Percentiles rank a stretch among this genome's conserved stretches.
Conservation (phyloP, 2,797 vertebrate species). For the Anguilla pacifica region DNA sequence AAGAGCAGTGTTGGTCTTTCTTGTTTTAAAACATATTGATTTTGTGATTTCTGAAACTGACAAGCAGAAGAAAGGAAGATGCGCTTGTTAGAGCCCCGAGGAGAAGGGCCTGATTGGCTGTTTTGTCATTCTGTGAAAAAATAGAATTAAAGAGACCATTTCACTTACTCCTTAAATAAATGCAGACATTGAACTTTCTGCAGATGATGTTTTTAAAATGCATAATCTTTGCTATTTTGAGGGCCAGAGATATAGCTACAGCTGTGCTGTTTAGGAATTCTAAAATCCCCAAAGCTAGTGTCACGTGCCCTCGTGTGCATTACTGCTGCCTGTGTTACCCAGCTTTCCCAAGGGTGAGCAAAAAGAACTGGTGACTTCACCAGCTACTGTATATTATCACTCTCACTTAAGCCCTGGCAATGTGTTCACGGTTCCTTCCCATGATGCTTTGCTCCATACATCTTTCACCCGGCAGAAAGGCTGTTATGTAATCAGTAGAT, state of each 20-base stretch:
- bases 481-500: constrained; percentile 44
- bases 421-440: neutral
- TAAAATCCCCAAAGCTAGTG: no score
- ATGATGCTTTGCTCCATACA: constrained; percentile 24
- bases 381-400: neutral
- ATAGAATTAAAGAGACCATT: neutral
- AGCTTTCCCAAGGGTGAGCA: neutral
- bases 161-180: neutral
- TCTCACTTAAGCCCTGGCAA: neutral
- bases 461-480: constrained; percentile 26
- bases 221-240: neutral
- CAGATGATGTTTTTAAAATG: neutral
- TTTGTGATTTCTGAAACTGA: neutral
- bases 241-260: neutral
- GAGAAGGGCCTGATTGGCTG: neutral
- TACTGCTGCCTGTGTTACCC: neutral
- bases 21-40: neutral
- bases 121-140: neutral
- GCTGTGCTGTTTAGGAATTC: neutral
- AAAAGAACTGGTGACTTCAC: neutral
- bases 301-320: neutral
- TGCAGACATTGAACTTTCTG: neutral
- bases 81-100: neutral
- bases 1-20: neutral
- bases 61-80: neutral